Conservation (phyloP, 2,888 invertebrate species). For the Alloplasta piceator region DNA sequence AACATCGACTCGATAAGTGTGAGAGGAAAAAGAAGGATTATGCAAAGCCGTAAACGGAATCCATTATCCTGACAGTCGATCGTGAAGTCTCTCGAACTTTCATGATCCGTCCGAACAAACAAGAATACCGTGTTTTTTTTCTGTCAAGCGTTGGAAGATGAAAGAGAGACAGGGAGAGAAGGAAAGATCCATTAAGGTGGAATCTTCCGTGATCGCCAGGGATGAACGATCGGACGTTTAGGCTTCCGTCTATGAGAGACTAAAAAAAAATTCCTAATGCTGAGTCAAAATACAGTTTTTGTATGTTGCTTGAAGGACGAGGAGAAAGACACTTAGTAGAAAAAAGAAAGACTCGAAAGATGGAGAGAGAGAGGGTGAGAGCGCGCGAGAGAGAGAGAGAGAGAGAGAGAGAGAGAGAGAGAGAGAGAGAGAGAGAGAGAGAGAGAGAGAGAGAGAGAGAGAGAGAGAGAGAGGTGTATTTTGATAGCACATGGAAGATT, state of each 20-base stretch:
- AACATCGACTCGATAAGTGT: neutral
- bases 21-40: neutral
- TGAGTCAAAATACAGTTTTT: conserved; percentile 16
- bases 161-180: no score
- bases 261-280: conserved; percentile 24
- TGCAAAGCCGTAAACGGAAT: conserved; percentile 19
- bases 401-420: conserved; percentile 16
- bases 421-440: conserved; percentile 10
- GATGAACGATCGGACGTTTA: conserved; percentile 15
- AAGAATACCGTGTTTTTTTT: conserved; percentile 12
- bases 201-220: conserved; percentile 13
- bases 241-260: conserved; percentile 6
- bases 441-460: conserved; percentile 14
- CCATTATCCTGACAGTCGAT: conserved; percentile 35
- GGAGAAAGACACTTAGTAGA: neutral
- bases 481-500: conserved; percentile 24
- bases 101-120: conserved; percentile 22
- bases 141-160: neutral
- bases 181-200: conserved; percentile 32
- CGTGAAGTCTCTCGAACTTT: conserved; percentile 18
- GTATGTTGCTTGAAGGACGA: neutral
- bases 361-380: conserved; percentile 8
- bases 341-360: neutral
- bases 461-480: neutral
- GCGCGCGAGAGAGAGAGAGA: conserved; percentile 16